Base-by-base conservation (phyloP, 2,797 vertebrate genomes). In the Psittacula echo region DNA sequence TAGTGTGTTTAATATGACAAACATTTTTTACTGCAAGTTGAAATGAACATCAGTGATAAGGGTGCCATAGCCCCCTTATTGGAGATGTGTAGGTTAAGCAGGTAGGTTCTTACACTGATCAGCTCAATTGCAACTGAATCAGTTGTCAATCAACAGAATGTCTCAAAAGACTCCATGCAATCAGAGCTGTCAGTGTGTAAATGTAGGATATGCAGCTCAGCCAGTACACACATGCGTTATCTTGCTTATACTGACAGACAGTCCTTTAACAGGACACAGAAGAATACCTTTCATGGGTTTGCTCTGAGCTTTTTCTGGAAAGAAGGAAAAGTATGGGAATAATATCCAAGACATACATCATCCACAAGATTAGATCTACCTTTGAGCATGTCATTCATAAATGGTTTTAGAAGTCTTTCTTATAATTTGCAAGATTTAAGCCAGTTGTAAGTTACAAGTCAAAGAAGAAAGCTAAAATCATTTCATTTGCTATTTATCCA, bases 171-270 rank as follows among this genome's bases (percentile, higher is more conserved):
- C 34, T 44, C 30, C 34, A 48, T 32, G 27, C 0, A 0, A n/a
- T 26, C 21, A 0, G 2, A 50, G 29, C 3, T 37, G 29, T 54
- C n/a, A 21, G 23, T 9, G 16, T 19, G 11, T 39, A 64, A 7
- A 19, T n/a, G 41, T 22, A 73, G 60, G 17, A 45, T 12, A 24
- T 0, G 1, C 54, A 82, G 30, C 79, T 64, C 85, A 79, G 48
- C 8, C 75, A 66, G 17, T 5, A 39, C 47, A 58, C 32, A 45
- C 7, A 4, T 1, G 6, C 32, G 15, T 20, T 29, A 9, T 23
- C 45, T 56, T 71, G 34, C 42, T 60, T 30, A 20, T 4, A 9
- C 6, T 53, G 68, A 61, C 41, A 37, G 47, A 39, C 21, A 54
- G 53, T 15, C 15, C 32, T 58, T 41, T 39, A 74, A 75, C n/a